Evolutionary conservation across 2,113 vertebrate genomes (phyloP).

Genomic region (Callospermophilus lateralis): DNA sequence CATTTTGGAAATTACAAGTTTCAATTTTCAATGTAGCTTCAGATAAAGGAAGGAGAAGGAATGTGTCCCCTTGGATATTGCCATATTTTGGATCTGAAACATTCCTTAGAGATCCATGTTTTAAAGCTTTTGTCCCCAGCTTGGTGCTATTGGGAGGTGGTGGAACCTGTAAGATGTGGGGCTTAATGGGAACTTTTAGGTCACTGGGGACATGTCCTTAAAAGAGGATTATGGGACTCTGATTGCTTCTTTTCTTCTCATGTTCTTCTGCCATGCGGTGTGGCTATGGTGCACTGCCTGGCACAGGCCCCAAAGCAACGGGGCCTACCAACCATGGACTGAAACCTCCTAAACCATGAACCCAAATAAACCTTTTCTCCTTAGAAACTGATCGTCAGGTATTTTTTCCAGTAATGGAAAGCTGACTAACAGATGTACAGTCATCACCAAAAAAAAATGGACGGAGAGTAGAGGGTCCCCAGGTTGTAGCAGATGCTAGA

Average conservation of each 20-base stretch:
- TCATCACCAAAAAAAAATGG: not conserved
- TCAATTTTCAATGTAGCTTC: not conserved
- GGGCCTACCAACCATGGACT: not conserved
- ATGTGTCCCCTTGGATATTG: not conserved
- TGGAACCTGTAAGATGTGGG: not conserved
- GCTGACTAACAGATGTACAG: not conserved
- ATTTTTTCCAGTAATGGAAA: not conserved
- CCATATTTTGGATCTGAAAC: not conserved
- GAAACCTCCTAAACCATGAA: not conserved
- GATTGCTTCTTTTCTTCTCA: not conserved
- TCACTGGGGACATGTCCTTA: not conserved
- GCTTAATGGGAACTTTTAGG: no score
- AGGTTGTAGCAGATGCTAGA: not conserved
- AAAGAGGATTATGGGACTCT: not conserved
- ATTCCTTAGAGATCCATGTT: not conserved
- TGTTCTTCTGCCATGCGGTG: not conserved
- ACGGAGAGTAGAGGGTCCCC: not conserved
- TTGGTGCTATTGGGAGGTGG: not conserved
- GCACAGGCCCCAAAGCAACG: not conserved
- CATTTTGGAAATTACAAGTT: not conserved
- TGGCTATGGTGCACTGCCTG: not conserved
- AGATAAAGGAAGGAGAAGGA: not conserved
- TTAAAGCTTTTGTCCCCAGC: not conserved
- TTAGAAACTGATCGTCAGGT: not conserved
- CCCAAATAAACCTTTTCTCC: not conserved